Percentiles rank a stretch among this genome's conserved stretches.
Evolutionary conservation across 2,888 invertebrate species (phyloP).

Genomic region (Phengaris alcon): DNA sequence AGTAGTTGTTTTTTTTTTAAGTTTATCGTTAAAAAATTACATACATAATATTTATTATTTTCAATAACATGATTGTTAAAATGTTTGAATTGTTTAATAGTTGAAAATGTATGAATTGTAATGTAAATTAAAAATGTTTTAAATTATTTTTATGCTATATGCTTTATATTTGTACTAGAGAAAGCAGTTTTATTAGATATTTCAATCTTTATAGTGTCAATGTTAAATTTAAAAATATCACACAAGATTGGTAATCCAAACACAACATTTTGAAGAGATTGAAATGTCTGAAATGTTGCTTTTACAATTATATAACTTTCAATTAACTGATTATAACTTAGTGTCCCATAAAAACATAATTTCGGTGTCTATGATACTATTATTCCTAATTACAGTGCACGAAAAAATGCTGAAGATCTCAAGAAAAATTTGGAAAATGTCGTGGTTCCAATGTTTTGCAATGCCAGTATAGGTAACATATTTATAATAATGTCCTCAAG

Average conservation of each 20-base stretch:
- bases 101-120: too few relatives aligned
- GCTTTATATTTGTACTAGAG: too few relatives aligned
- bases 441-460: constrained; percentile 99
- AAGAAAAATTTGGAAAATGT: constrained; percentile 96
- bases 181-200: too few relatives aligned
- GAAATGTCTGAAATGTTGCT: constrained; percentile 4
- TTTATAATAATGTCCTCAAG: constrained; percentile 77
- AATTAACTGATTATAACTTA: background rate
- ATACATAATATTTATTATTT: too few relatives aligned
- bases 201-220: too few relatives aligned
- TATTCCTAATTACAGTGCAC: constrained; percentile 87
- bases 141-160: too few relatives aligned
- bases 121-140: too few relatives aligned
- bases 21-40: background rate
- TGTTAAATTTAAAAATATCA: background rate
- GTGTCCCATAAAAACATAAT: constrained; percentile 53
- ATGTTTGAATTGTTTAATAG: too few relatives aligned
- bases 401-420: constrained; percentile 96
- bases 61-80: too few relatives aligned
- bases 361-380: constrained; percentile 76
- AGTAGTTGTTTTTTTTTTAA: too few relatives aligned
- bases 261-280: background rate
- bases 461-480: constrained; percentile 88
- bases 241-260: too few relatives aligned
- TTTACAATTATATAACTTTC: background rate